Percentiles rank a stretch among this genome's conserved stretches.
Conservation (phyloP, 2,113 vertebrate genomes). For the Platysteira castanea region DNA sequence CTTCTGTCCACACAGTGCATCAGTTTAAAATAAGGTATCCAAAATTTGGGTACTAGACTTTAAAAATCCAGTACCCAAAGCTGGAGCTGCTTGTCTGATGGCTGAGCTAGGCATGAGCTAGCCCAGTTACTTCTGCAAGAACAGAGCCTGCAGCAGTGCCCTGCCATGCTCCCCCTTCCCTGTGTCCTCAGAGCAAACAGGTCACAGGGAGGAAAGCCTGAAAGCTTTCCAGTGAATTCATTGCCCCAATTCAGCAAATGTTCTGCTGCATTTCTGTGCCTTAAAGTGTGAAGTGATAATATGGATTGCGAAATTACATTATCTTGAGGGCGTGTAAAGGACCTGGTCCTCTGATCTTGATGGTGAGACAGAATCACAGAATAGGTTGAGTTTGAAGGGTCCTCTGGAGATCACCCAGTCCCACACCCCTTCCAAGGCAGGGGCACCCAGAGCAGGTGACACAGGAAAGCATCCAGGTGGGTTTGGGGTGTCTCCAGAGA, state of each 20-base stretch:
- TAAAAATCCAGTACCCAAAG: background rate
- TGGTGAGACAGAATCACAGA: background rate
- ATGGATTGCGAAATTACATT: background rate
- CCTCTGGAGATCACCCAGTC: background rate
- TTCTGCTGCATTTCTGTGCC: background rate
- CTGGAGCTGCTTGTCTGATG: background rate
- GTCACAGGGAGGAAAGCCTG: background rate
- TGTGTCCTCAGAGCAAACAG: background rate
- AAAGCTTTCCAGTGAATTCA: background rate
- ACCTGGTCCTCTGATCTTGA: background rate
- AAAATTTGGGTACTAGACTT: too few relatives aligned
- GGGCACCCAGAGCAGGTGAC: background rate
- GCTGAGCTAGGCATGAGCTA: background rate
- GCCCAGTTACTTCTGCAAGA: background rate
- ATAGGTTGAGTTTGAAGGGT: rapidly evolving
- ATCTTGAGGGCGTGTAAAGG: background rate
- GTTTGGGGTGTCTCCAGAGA: background rate
- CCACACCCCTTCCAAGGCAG: background rate
- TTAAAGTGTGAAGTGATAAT: background rate
- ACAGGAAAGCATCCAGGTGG: background rate
- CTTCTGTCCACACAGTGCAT: background rate
- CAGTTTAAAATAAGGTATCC: background rate
- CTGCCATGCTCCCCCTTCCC: background rate
- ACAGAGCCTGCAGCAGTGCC: background rate
- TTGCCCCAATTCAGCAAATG: background rate